Percentiles rank a stretch among this genome's conserved stretches.
phyloP scores from a whole-genome alignment of 2,888 invertebrate genomes.

The Catocala nupta region DNA sequence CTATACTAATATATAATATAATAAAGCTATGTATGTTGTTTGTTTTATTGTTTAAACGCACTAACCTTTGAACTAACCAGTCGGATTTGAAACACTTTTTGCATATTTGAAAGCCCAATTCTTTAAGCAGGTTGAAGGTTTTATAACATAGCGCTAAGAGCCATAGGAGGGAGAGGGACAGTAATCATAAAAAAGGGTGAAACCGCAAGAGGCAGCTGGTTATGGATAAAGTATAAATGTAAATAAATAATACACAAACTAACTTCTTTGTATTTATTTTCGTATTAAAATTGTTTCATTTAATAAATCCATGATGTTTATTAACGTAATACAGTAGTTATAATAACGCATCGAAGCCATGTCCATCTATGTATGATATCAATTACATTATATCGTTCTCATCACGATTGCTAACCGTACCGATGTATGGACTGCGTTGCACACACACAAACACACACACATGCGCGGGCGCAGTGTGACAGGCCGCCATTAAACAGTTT shows the following conservation, averaged over 20 bases:
- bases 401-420: slow-evolving; percentile 64
- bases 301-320: slow-evolving; percentile 85
- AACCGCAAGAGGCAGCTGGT: not conserved
- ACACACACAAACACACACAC: slow-evolving; percentile 50
- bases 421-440: slow-evolving; percentile 54
- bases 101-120: no score
- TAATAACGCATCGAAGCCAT: slow-evolving; percentile 76
- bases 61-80: no score
- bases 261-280: slow-evolving; percentile 82
- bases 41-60: no score
- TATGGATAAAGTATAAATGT: no score
- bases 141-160: no score
- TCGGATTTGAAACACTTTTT: no score
- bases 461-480: slow-evolving; percentile 45
- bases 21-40: no score
- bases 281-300: slow-evolving; percentile 82
- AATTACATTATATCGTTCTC: slow-evolving; percentile 63
- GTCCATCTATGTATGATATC: slow-evolving; percentile 74
- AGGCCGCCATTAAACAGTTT: slow-evolving; percentile 47
- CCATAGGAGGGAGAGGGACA: no score
- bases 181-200: not conserved
- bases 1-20: no score
- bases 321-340: slow-evolving; percentile 85
- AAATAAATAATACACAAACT: slow-evolving; percentile 55
- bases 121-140: no score